A percentile compares a stretch with the other conserved stretches of the same genome.
phyloP scores from a whole-genome alignment of 1,140 invertebrate species.

The Nautilus pompilius region DNA sequence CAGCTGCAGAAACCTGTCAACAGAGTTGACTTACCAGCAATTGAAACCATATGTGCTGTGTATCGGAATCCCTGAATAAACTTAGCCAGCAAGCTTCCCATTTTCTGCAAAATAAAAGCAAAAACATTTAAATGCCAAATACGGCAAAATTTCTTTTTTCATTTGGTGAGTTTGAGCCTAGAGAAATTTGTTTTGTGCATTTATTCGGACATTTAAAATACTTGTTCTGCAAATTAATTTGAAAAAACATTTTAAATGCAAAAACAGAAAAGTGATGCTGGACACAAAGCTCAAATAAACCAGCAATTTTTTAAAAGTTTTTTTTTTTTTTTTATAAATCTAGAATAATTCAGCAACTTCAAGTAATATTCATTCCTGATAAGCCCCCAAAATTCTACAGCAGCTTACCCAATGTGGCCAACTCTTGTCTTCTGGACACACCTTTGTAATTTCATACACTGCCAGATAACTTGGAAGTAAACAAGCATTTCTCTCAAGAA shows the following conservation, averaged over 20 bases:
- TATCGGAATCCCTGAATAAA: conserved; percentile 90
- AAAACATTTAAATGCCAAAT: no score
- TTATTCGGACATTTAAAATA: not conserved
- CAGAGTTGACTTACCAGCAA: conserved; percentile 67
- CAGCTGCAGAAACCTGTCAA: no score
- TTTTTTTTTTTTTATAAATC: no score
- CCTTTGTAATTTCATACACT: conserved; percentile 89
- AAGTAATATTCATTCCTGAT: no score
- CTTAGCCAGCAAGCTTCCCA: conserved; percentile 78
- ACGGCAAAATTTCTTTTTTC: no score
- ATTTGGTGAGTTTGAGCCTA: no score
- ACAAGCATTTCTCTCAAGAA: conserved; percentile 89
- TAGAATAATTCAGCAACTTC: no score
- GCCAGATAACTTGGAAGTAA: conserved; percentile 91
- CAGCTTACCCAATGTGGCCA: conserved; percentile 86
- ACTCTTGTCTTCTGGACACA: conserved; percentile 74
- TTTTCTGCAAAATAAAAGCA: conserved; percentile 62
- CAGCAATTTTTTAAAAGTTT: no score
- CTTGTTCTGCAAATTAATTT: not conserved
- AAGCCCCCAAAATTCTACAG: no score
- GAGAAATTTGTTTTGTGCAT: no score
- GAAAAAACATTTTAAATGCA: not conserved
- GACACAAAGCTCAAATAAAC: no score
- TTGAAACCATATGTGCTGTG: conserved; percentile 92
- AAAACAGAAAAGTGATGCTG: not conserved